phyloP scores from a whole-genome alignment of 2,797 vertebrate genomes.

The Rhodeus uyekii region DNA sequence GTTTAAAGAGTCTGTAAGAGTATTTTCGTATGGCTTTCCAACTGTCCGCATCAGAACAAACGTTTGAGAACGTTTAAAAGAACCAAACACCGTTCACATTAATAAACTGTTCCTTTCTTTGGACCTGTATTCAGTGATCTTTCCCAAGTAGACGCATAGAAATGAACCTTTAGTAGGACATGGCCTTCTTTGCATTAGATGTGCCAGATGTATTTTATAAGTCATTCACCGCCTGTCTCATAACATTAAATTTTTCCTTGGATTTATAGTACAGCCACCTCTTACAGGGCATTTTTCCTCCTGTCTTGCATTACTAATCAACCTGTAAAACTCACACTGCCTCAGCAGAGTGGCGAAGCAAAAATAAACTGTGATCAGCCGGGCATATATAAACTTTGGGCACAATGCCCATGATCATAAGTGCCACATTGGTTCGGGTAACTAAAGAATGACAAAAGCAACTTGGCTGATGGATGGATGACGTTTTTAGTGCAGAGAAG shows the following conservation, averaged over 20 bases:
- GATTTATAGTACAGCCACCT: slow-evolving; percentile 77
- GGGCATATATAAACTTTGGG: slow-evolving; percentile 72
- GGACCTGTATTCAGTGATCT: background rate
- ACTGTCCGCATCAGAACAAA: background rate
- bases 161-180: slow-evolving; percentile 35
- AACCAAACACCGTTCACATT: background rate
- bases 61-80: background rate
- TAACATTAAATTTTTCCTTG: slow-evolving; percentile 72
- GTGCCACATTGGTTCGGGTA: slow-evolving; percentile 36
- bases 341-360: slow-evolving; percentile 70
- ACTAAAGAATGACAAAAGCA: slow-evolving; percentile 37
- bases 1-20: background rate
- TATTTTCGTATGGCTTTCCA: background rate
- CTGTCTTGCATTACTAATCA: slow-evolving; percentile 67
- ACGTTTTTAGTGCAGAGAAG: slow-evolving; percentile 6
- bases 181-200: slow-evolving; percentile 39
- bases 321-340: slow-evolving; percentile 72
- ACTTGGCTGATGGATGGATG: slow-evolving; percentile 37
- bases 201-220: slow-evolving; percentile 71
- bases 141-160: background rate
- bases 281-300: slow-evolving; percentile 75
- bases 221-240: slow-evolving; percentile 74
- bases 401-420: slow-evolving; percentile 66
- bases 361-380: slow-evolving; percentile 66
- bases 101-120: background rate